These are phyloP conservation scores for Chaetophractus vellerosus DNA, from an alignment of 2,797 vertebrate genomes.

Conservation along the genomic window DNA sequence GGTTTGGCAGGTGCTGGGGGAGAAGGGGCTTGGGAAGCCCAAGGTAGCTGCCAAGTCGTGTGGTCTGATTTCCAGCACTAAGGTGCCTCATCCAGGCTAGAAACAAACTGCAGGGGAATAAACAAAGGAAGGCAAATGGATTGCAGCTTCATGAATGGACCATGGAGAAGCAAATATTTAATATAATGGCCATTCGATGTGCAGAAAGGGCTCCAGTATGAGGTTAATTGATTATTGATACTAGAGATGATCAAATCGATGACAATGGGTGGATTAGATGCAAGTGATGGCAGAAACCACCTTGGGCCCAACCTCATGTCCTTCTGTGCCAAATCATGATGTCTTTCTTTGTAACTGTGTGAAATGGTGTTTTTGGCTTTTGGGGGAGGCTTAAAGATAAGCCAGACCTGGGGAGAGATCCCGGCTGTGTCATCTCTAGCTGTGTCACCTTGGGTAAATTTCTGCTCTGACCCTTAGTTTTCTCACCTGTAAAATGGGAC, in stretches of 20 bases:
- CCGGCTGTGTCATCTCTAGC: not conserved
- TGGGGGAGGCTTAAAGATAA: not conserved
- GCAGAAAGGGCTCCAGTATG: not conserved
- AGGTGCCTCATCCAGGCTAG: not conserved
- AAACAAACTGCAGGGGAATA: not conserved
- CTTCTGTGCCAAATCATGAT: not conserved
- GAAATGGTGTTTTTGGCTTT: not conserved
- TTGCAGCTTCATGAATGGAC: not conserved
- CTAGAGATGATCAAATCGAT: not conserved
- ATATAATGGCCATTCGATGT: not conserved
- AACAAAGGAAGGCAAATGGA: not conserved
- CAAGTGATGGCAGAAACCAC: not conserved
- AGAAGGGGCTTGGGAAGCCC: conserved; percentile 59
- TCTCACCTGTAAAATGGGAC: not conserved
- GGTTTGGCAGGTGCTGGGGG: conserved; percentile 69
- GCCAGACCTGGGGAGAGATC: not conserved
- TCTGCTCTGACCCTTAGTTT: not conserved
- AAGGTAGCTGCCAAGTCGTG: not conserved
- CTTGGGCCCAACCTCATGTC: not conserved
- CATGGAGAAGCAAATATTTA: not conserved
- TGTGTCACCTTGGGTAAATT: not conserved
- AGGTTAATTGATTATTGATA: not conserved
- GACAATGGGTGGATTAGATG: not conserved
- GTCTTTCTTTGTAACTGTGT: not conserved
- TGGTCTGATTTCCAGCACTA: not conserved